A percentile compares a stretch with the other conserved stretches of the same genome.
These are phyloP conservation scores for Lepidothrix coronata DNA, from an alignment of 2,113 vertebrate species.

Conservation along the genomic window DNA sequence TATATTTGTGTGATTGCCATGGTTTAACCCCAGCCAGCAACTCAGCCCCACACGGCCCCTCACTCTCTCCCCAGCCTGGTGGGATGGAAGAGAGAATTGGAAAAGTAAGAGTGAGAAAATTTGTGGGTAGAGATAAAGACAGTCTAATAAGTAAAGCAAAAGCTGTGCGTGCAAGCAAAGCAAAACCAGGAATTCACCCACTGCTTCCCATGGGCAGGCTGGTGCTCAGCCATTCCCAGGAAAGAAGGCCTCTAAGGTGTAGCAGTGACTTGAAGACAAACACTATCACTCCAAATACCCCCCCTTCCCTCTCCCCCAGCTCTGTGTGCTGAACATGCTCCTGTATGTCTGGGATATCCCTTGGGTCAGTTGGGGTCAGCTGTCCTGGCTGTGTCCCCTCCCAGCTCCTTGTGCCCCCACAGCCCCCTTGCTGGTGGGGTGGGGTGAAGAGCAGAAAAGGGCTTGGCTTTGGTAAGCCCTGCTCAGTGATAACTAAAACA, in stretches of 20 bases:
- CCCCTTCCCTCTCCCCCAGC: neutral
- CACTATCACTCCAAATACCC: neutral
- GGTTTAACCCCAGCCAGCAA: neutral
- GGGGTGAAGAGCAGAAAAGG: neutral
- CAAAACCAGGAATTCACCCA: neutral
- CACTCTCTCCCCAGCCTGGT: neutral
- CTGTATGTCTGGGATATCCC: neutral
- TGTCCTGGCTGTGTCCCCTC: neutral
- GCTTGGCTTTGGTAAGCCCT: neutral
- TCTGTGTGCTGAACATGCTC: neutral
- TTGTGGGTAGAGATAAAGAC: neutral
- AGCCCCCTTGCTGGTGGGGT: neutral
- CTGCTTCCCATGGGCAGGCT: neutral
- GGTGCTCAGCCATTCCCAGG: neutral
- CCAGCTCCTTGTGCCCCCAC: neutral
- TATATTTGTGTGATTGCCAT: neutral
- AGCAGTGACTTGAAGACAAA: neutral
- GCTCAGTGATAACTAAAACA: neutral
- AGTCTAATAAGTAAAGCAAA: neutral
- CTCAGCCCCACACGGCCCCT: neutral
- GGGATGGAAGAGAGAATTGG: neutral
- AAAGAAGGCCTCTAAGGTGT: neutral
- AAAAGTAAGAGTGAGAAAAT: neutral
- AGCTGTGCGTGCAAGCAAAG: neutral
- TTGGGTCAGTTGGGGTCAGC: neutral